Evolutionary conservation across 2,888 invertebrate species (phyloP).

Genomic region (Epinotia nisella): DNA sequence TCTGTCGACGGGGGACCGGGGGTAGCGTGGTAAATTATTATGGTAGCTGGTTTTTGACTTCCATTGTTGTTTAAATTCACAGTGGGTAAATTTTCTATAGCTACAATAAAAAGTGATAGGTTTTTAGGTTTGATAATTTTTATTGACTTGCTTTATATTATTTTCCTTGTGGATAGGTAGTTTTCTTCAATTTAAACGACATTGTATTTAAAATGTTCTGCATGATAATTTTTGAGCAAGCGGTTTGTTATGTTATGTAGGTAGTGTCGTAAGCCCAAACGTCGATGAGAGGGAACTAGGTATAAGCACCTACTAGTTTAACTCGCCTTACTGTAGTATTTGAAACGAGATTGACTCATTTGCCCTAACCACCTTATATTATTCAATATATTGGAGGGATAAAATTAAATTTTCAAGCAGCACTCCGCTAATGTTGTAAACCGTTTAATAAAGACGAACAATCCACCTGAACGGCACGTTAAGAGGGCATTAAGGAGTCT

Average conservation of each 20-base stretch:
- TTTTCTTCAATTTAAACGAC: too few species aligned
- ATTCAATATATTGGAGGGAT: conserved; percentile 12
- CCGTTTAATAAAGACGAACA: conserved; percentile 70
- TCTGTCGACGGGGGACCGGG: conserved; percentile 56
- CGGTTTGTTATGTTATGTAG: too few species aligned
- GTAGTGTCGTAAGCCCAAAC: too few species aligned
- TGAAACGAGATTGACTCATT: background rate
- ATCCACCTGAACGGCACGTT: conserved; percentile 74
- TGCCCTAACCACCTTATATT: background rate
- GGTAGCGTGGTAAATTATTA: conserved; percentile 64
- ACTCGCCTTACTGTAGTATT: background rate
- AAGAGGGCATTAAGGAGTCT: conserved; percentile 78
- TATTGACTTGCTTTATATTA: background rate
- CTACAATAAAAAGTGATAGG: background rate
- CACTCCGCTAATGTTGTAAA: conserved; percentile 63
- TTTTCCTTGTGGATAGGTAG: too few species aligned
- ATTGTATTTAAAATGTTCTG: too few species aligned
- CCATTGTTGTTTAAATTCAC: conserved; percentile 59
- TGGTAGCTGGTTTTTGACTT: conserved; percentile 67
- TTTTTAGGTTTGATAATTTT: background rate
- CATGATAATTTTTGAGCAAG: too few species aligned
- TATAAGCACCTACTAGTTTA: background rate
- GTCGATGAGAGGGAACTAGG: too few species aligned
- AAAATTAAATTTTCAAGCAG: conserved; percentile 57
- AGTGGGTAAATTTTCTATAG: conserved; percentile 49